Evolutionary conservation across 1,140 invertebrate species (phyloP).

Genomic region (Bombus confusus): DNA sequence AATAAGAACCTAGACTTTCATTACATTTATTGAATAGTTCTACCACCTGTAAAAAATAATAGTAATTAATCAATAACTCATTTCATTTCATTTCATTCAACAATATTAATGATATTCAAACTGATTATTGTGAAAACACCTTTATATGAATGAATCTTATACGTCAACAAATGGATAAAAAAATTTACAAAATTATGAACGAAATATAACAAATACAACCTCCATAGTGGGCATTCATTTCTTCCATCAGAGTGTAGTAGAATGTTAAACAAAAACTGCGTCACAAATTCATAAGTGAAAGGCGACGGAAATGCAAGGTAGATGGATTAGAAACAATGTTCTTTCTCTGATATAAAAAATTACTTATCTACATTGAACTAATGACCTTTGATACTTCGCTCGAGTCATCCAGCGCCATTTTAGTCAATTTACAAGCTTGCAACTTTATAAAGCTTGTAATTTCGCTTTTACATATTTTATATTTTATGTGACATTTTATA

Average conservation of each 20-base stretch:
- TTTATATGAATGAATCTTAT: background rate
- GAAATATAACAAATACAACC: slow-evolving; percentile 66
- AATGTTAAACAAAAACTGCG: slow-evolving; percentile 6
- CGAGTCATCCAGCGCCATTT: slow-evolving; percentile 77
- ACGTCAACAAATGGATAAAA: background rate
- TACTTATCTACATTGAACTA: slow-evolving; percentile 50
- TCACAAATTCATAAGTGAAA: slow-evolving; percentile 48
- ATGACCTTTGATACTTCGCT: slow-evolving; percentile 75
- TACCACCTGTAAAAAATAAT: slow-evolving; percentile 68
- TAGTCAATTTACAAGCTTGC: slow-evolving; percentile 47
- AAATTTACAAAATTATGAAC: slow-evolving; percentile 4
- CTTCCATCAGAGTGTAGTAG: slow-evolving; percentile 52
- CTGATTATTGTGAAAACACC: background rate
- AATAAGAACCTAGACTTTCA: slow-evolving; percentile 73
- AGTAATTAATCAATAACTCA: background rate
- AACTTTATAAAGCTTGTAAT: slow-evolving; percentile 31
- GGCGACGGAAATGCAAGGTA: background rate
- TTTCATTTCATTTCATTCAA: background rate
- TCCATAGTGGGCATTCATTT: slow-evolving; percentile 78
- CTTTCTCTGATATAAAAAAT: slow-evolving; percentile 11
- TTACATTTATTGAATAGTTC: slow-evolving; percentile 77
- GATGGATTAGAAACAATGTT: slow-evolving; percentile 14
- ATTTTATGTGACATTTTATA: background rate
- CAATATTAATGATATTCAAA: background rate
- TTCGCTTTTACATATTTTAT: background rate